Evolutionary conservation across 2,888 invertebrate species (phyloP).

Genomic region (Clivina fossor): DNA sequence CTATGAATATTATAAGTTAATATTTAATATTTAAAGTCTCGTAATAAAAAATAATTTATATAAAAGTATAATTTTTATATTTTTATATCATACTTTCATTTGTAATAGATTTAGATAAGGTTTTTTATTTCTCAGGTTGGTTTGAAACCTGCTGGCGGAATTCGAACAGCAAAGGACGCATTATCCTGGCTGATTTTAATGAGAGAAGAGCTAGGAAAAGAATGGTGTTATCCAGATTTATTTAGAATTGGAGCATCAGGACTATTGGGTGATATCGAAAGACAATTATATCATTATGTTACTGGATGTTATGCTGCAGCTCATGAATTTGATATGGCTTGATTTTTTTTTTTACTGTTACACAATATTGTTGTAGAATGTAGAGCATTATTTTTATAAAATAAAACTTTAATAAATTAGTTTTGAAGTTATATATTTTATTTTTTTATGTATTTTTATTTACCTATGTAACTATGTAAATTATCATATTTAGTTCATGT

Average conservation of each 20-base stretch:
- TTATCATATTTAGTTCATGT: no score
- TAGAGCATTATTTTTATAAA: not conserved
- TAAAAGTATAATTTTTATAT: no score
- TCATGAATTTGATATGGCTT: constrained; percentile 50
- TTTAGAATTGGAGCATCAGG: constrained; percentile 96
- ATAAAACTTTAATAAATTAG: not conserved
- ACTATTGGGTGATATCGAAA: constrained; percentile 77
- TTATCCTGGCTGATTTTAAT: constrained; percentile 85
- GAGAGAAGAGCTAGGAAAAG: constrained; percentile 78
- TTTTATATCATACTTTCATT: not conserved
- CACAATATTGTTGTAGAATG: no score
- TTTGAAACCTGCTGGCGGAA: constrained; percentile 97
- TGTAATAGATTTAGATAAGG: no score
- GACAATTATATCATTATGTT: constrained; percentile 54
- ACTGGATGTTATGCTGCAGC: constrained; percentile 47
- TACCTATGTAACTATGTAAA: no score
- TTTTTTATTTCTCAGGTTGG: constrained; percentile 69
- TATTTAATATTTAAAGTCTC: no score
- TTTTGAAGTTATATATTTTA: no score
- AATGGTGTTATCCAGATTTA: constrained; percentile 78
- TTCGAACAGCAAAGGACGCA: constrained; percentile 81
- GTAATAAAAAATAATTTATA: no score
- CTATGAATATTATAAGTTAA: no score
- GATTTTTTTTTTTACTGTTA: constrained; percentile 24
- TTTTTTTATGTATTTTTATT: no score